Evolutionary conservation across 2,113 vertebrate species (phyloP), one percentile per base, ranked within the genome.

Genomic region (Megaptera novaeangliae): DNA sequence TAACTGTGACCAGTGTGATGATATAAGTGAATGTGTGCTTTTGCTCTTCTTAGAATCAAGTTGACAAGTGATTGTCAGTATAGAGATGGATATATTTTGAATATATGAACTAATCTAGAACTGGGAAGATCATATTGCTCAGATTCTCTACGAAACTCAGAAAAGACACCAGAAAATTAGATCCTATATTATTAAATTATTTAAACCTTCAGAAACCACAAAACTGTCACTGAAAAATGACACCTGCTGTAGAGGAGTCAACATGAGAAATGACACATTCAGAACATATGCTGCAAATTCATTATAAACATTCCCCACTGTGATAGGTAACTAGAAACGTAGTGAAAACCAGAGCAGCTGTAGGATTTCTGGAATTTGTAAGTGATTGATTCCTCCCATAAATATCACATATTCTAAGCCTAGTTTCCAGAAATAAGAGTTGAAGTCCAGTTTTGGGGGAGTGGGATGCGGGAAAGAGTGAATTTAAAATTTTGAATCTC

Each of bases 161-260:
- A 18, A 91, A 93, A 87, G 34, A 78, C 29, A 91, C 9, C 39
- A 69, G 27, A 82, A 96, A 91, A 46, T 27, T 77, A 8, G 17
- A 63, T 77, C 59, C 3, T 39, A 6, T 34, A 55, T 44, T 59
- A 75, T 82, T 68, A 82, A 78, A 64, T 71, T 85, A 68, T 34
- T 88, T 83, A 84, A 94, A 46, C 31, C 31, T 92, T 97, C 61
- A 92, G 64, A 84, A 83, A 49, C 57, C 25, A 64, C 23, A 31
- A 69, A 88, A 81, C 59, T 63, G 21, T 85, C 49, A 27, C 8
- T 77, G 82, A 82, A 94, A 93, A 84, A 21, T 39, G 68, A 64
- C 36, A 83, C 23, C 27, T 68, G 20, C 8, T 49, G 0, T 64
- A 57, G 13, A 18, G 17, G 5, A 82, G 7, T 63, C 46, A 93